Conservation (phyloP, 2,113 vertebrate genomes). For the Lampris megalopsis region DNA sequence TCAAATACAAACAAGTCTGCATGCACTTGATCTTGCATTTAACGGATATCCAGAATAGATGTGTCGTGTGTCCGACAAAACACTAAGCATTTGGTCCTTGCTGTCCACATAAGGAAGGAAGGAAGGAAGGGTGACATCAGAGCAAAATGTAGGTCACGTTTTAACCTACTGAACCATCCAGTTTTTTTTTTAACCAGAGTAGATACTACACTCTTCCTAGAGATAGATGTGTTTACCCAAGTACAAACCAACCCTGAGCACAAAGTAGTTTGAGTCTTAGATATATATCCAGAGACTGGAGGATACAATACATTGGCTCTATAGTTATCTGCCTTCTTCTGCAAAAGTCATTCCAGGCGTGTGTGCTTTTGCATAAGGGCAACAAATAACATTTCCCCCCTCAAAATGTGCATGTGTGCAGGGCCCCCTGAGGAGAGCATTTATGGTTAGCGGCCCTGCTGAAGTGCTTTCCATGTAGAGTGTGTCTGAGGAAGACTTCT, state of each 20-base stretch:
- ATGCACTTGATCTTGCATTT: background rate
- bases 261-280: background rate
- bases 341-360: background rate
- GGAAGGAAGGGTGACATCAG: background rate
- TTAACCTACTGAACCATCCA: background rate
- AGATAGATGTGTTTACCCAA: background rate
- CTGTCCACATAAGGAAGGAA: background rate
- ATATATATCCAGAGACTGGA: background rate
- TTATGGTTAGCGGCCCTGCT: constrained; percentile 37
- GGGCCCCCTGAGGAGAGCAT: background rate
- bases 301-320: background rate
- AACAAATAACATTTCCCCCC: constrained; percentile 4
- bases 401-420: constrained; percentile 16
- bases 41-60: background rate
- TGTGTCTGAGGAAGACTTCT: constrained; percentile 71
- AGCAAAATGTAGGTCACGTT: background rate
- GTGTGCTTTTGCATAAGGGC: background rate
- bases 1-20: constrained; percentile 8
- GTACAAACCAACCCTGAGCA: background rate
- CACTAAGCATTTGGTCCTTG: constrained; percentile 6
- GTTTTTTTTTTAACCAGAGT: background rate
- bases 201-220: background rate
- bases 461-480: constrained; percentile 70
- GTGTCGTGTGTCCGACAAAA: background rate
- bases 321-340: background rate